phyloP scores from a whole-genome alignment of 2,888 invertebrate species.

The Iselma pallidipennis region DNA sequence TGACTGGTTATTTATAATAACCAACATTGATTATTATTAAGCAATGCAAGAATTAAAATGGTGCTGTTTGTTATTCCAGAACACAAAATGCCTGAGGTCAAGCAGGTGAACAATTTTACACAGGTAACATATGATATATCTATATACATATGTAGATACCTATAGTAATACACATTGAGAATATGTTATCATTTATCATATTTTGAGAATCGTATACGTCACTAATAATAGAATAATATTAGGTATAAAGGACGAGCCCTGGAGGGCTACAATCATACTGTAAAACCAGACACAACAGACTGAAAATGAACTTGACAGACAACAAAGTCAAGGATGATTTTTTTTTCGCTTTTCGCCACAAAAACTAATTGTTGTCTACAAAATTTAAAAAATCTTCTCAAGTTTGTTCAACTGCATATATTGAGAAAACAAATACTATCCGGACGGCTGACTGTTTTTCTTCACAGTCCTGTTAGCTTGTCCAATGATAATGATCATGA shows the following conservation, averaged over 20 bases:
- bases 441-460: no score
- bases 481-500: no score
- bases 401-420: no score
- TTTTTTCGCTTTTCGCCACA: no score
- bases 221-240: conserved; percentile 1
- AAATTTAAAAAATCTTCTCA: no score
- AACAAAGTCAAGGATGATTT: conserved; percentile 15
- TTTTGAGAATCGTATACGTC: conserved; percentile 5
- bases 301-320: background rate
- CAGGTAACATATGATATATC: conserved; percentile 14
- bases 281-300: background rate
- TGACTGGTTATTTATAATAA: conserved; percentile 30
- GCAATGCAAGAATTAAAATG: conserved; percentile 29
- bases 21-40: conserved; percentile 16
- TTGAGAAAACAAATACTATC: no score
- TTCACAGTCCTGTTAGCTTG: no score
- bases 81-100: conserved; percentile 12
- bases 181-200: no score
- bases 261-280: background rate
- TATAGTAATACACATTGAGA: conserved; percentile 10
- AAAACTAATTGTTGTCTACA: no score
- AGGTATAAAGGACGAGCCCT: background rate
- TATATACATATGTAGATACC: no score
- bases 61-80: conserved; percentile 19
- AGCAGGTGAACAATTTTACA: conserved; percentile 22